phyloP scores from a whole-genome alignment of 2,113 vertebrate genomes.

The Mustelus asterias region DNA sequence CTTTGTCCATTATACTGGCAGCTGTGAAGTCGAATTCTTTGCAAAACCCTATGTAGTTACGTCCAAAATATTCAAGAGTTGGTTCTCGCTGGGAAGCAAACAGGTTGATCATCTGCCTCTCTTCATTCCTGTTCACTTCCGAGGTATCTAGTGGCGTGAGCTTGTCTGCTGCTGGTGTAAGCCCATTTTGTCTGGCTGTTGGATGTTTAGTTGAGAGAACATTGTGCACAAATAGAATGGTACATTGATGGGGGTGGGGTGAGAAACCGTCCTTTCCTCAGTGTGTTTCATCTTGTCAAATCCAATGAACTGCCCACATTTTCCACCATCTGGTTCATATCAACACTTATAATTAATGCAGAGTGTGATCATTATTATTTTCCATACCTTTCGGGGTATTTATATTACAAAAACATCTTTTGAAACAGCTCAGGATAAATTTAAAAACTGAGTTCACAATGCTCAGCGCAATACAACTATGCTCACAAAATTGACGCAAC shows the following conservation, averaged over 20 bases:
- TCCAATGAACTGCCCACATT: conserved; percentile 17
- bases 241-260: background rate
- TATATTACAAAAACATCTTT: background rate
- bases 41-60: background rate
- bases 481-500: background rate
- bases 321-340: conserved; percentile 6
- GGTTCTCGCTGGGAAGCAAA: background rate
- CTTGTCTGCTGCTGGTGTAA: background rate
- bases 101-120: background rate
- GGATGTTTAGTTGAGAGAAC: background rate
- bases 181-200: background rate
- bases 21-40: background rate
- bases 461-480: background rate
- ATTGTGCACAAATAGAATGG: background rate
- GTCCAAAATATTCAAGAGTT: background rate
- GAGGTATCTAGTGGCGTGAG: background rate
- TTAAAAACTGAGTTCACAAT: background rate
- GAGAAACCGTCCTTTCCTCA: background rate
- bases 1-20: background rate
- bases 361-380: background rate
- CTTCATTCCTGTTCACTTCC: background rate
- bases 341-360: conserved; percentile 13
- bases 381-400: background rate
- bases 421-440: background rate
- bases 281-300: background rate